These are phyloP conservation scores for Sminthurides bifidus DNA, from an alignment of 1,140 invertebrate genomes.

Conservation along the genomic window DNA sequence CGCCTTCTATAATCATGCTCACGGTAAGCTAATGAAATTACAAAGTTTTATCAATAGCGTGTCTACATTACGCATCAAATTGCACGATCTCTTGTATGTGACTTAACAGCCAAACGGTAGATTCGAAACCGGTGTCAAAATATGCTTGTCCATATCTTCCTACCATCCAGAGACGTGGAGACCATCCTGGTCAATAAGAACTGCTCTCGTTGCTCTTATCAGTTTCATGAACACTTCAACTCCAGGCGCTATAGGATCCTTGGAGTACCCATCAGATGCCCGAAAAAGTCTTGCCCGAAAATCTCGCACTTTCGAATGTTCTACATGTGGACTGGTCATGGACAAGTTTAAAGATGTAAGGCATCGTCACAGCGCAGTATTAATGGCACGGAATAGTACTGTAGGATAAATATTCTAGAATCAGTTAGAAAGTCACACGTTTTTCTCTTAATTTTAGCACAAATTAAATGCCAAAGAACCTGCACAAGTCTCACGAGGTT, in stretches of 20 bases:
- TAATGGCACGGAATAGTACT: background rate
- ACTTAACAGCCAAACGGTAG: constrained; percentile 75
- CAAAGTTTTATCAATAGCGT: too few species aligned
- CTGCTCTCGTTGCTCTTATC: constrained; percentile 80
- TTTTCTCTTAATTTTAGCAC: background rate
- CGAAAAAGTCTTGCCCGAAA: constrained; percentile 60
- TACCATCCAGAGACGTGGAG: constrained; percentile 96
- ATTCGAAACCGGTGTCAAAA: constrained; percentile 89
- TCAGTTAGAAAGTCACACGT: background rate
- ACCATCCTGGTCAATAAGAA: constrained; percentile 91
- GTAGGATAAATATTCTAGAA: background rate
- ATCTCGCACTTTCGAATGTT: constrained; percentile 47
- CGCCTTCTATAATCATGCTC: constrained; percentile 84
- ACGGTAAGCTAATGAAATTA: constrained; percentile 52
- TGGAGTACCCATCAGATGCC: constrained; percentile 61
- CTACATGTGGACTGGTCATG: constrained; percentile 42
- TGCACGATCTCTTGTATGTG: too few species aligned
- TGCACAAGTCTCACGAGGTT: background rate
- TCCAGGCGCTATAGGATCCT: constrained; percentile 22
- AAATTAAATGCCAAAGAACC: background rate
- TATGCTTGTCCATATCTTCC: constrained; percentile 92
- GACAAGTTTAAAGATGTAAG: constrained; percentile 12
- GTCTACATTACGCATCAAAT: too few species aligned
- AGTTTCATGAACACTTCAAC: constrained; percentile 81
- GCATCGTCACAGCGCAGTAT: background rate